Conservation (phyloP, 2,888 invertebrate genomes). For the Noctua janthe region DNA sequence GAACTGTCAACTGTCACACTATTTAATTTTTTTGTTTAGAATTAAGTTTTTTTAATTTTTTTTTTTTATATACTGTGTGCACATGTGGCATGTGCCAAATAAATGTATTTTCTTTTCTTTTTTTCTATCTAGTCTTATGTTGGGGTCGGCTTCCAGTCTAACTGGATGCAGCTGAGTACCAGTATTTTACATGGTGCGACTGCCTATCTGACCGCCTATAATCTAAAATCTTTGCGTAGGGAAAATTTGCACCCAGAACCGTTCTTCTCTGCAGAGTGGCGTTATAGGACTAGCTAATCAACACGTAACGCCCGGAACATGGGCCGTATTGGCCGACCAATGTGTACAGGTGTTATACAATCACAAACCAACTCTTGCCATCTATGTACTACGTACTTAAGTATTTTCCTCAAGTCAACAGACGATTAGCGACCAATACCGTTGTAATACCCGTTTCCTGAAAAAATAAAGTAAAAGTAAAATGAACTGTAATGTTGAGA, state of each 20-base stretch:
- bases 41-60: too few relatives aligned
- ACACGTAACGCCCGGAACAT: slow-evolving; percentile 32
- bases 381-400: slow-evolving; percentile 23
- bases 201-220: too few relatives aligned
- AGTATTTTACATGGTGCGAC: too few relatives aligned
- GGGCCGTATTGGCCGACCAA: slow-evolving; percentile 20
- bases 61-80: too few relatives aligned
- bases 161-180: too few relatives aligned
- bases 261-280: too few relatives aligned
- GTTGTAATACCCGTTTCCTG: slow-evolving; percentile 20
- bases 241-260: too few relatives aligned
- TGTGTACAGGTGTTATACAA: slow-evolving; percentile 39
- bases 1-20: too few relatives aligned
- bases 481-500: background rate
- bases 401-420: slow-evolving; percentile 51
- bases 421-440: slow-evolving; percentile 43
- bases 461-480: background rate
- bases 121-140: background rate
- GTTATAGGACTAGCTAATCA: background rate
- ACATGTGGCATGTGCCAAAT: too few relatives aligned
- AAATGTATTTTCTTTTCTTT: too few relatives aligned
- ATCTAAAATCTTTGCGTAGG: too few relatives aligned
- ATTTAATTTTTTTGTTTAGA: too few relatives aligned
- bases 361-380: slow-evolving; percentile 29
- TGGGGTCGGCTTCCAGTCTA: background rate